These are phyloP conservation scores for Papilio glaucus DNA, from an alignment of 1,140 invertebrate species.

Conservation along the genomic window DNA sequence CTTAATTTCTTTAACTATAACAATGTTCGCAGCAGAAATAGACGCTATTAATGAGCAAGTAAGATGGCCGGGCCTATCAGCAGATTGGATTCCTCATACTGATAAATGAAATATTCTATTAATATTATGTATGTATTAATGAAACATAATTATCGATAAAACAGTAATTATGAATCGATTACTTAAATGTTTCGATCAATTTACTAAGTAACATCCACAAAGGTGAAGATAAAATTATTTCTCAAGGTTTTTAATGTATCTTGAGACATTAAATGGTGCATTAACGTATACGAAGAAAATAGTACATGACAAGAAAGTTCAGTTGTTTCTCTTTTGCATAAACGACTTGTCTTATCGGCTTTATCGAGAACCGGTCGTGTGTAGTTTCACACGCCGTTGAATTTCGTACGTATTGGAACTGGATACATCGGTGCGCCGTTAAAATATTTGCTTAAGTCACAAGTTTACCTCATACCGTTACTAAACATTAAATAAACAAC, in stretches of 20 bases:
- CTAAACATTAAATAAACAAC: not conserved
- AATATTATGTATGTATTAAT: not conserved
- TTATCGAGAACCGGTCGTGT: conserved; percentile 37
- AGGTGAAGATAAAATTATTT: not conserved
- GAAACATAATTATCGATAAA: too few species aligned
- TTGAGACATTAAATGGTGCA: not conserved
- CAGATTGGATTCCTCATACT: too few species aligned
- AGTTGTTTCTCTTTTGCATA: conserved; percentile 39
- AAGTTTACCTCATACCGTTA: conserved; percentile 7
- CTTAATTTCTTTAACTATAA: too few species aligned
- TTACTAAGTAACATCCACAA: conserved; percentile 5
- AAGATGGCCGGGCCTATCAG: too few species aligned
- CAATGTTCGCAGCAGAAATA: not conserved
- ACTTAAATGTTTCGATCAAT: not conserved
- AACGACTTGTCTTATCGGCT: conserved; percentile 37
- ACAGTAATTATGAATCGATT: not conserved
- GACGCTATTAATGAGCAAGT: too few species aligned
- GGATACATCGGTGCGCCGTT: conserved; percentile 22
- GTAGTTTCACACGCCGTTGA: conserved; percentile 33
- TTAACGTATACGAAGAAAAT: conserved; percentile 23
- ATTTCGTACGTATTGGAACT: conserved; percentile 25
- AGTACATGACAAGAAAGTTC: conserved; percentile 37
- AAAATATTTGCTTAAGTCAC: conserved; percentile 24
- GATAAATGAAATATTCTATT: not conserved
- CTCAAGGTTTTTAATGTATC: not conserved